Conservation (phyloP, 2,888 invertebrate species). For the Dermolepida albohirtum region DNA sequence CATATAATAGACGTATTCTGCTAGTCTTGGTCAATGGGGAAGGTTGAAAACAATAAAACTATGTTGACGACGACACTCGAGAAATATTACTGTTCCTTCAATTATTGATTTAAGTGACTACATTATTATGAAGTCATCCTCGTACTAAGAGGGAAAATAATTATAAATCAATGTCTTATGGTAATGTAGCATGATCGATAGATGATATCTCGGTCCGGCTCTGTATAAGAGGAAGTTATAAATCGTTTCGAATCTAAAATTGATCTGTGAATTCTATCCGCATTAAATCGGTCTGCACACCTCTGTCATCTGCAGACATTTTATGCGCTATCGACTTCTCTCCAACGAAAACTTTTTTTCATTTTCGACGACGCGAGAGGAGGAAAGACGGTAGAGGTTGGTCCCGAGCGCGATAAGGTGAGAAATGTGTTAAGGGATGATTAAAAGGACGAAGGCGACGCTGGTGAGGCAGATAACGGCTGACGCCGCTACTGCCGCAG, state of each 20-base stretch:
- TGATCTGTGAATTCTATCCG: conserved; percentile 64
- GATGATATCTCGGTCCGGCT: conserved; percentile 59
- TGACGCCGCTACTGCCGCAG: conserved; percentile 48
- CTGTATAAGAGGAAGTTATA: conserved; percentile 62
- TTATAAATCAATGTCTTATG: conserved; percentile 67
- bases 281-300: conserved; percentile 63
- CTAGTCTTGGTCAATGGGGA: conserved; percentile 3
- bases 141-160: conserved; percentile 55
- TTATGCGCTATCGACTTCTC: conserved; percentile 53
- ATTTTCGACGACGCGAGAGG: conserved; percentile 45
- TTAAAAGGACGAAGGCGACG: conserved; percentile 63
- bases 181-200: conserved; percentile 65
- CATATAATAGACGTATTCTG: conserved; percentile 50
- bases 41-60: too few relatives aligned
- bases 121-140: neutral
- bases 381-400: conserved; percentile 4
- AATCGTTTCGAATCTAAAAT: conserved; percentile 66
- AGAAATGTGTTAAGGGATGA: conserved; percentile 65
- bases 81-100: conserved; percentile 48
- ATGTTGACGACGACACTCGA: too few relatives aligned
- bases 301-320: conserved; percentile 60
- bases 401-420: conserved; percentile 52
- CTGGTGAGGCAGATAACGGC: conserved; percentile 59
- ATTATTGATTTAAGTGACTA: conserved; percentile 52
- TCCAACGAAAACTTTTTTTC: conserved; percentile 50